phyloP scores from a whole-genome alignment of 2,888 invertebrate genomes.

The Acleris laterana region DNA sequence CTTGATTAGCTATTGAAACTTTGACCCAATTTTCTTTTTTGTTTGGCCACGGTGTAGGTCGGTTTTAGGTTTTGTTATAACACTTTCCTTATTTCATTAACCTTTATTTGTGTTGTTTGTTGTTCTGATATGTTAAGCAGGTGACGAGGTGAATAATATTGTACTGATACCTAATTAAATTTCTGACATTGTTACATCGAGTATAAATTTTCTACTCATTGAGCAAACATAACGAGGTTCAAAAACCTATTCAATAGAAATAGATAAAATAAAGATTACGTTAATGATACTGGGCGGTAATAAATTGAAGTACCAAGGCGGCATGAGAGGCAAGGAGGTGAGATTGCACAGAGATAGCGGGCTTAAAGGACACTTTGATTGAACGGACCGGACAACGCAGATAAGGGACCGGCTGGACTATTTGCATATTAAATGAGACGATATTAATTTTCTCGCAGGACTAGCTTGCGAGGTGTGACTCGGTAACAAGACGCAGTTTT shows the following conservation, averaged over 20 bases:
- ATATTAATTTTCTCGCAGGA: conserved; percentile 74
- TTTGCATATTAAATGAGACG: conserved; percentile 81
- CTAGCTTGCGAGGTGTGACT: conserved; percentile 44
- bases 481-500: conserved; percentile 29
- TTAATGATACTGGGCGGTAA: conserved; percentile 65
- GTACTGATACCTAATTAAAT: conserved; percentile 28
- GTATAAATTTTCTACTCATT: conserved; percentile 37
- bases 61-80: conserved; percentile 34
- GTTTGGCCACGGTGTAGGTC: conserved; percentile 30
- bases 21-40: conserved; percentile 46
- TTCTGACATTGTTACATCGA: conserved; percentile 10
- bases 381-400: conserved; percentile 77
- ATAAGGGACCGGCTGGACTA: conserved; percentile 69
- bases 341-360: conserved; percentile 70
- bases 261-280: conserved; percentile 62
- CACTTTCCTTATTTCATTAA: conserved; percentile 36
- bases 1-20: conserved; percentile 65
- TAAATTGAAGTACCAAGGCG: conserved; percentile 72
- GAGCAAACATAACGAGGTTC: conserved; percentile 43
- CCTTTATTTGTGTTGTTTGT: conserved; percentile 28
- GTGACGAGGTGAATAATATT: conserved; percentile 20
- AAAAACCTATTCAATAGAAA: conserved; percentile 50
- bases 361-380: conserved; percentile 81
- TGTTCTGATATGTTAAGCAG: conserved; percentile 26
- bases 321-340: conserved; percentile 62